Evolutionary conservation across 1,140 invertebrate species (phyloP).

Genomic region (Vollenhovia emeryi): DNA sequence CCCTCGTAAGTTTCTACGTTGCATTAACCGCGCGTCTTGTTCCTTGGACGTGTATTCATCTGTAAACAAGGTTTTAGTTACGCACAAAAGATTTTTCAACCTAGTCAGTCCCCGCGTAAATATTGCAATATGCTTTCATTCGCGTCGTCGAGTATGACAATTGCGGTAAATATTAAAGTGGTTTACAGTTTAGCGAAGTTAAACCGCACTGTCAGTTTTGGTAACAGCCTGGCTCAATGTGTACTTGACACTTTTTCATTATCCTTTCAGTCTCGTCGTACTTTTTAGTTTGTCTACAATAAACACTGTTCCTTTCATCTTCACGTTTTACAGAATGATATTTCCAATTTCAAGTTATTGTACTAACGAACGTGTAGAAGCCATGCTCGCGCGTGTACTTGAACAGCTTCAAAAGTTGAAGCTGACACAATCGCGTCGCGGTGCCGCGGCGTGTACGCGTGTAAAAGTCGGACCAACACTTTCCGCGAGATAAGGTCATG

Average conservation of each 20-base stretch:
- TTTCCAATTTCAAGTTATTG: background rate
- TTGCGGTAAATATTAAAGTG: background rate
- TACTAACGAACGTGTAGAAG: background rate
- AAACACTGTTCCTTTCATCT: background rate
- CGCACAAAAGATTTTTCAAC: constrained; percentile 33
- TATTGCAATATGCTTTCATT: constrained; percentile 2
- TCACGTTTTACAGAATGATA: background rate
- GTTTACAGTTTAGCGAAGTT: background rate
- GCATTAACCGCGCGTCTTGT: constrained; percentile 52
- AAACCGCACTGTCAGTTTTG: background rate
- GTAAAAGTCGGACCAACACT: background rate
- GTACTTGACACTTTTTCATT: background rate
- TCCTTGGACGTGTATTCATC: constrained; percentile 50
- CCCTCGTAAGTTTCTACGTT: constrained; percentile 50
- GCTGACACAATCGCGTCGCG: background rate
- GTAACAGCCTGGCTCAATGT: background rate
- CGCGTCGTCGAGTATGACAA: background rate
- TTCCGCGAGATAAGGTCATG: constrained; percentile 28
- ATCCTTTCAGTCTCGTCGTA: background rate
- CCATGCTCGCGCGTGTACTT: background rate
- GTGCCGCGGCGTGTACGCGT: background rate
- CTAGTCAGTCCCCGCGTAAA: constrained; percentile 9
- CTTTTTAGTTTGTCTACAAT: background rate
- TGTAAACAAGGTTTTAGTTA: constrained; percentile 50
- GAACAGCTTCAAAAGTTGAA: background rate